Percentiles rank a stretch among this genome's conserved stretches.
Evolutionary conservation across 2,888 invertebrate genomes (phyloP).

Genomic region (Xylota segnis): DNA sequence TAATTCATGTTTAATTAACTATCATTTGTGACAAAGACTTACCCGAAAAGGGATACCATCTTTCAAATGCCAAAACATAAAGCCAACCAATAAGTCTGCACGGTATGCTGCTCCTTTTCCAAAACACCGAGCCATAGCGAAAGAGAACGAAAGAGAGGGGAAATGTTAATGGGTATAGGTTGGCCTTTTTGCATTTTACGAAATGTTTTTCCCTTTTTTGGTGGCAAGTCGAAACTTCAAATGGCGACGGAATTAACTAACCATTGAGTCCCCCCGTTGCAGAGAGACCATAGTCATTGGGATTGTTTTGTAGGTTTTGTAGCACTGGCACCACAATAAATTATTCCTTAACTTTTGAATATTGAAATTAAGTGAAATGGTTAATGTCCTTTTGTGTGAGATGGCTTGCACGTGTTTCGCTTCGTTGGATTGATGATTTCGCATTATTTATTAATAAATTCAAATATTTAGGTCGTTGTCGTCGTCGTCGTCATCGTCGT

Average conservation of each 20-base stretch:
- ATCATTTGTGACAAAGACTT: constrained; percentile 58
- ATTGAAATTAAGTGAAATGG: constrained; percentile 75
- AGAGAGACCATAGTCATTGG: constrained; percentile 28
- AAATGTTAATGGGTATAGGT: constrained; percentile 48
- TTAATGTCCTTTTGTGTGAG: constrained; percentile 72
- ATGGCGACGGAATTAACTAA: constrained; percentile 72
- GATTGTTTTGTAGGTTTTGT: constrained; percentile 40
- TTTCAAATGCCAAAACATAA: constrained; percentile 57
- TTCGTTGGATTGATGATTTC: constrained; percentile 72
- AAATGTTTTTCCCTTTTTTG: constrained; percentile 32
- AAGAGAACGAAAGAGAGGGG: not conserved
- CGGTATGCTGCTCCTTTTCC: not conserved
- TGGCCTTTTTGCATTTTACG: constrained; percentile 57
- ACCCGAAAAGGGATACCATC: constrained; percentile 47
- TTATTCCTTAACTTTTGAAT: constrained; percentile 75
- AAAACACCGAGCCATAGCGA: not conserved
- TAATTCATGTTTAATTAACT: constrained; percentile 71
- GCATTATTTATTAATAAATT: constrained; percentile 75
- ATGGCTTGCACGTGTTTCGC: constrained; percentile 74
- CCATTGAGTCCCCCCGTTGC: constrained; percentile 56
- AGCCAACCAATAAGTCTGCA: constrained; percentile 56
- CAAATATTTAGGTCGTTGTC: constrained; percentile 64
- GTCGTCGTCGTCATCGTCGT: constrained; percentile 33
- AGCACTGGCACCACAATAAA: constrained; percentile 66
- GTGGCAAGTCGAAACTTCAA: constrained; percentile 57